phyloP scores from a whole-genome alignment of 2,888 invertebrate genomes.

The Nemotelus nigrinus region DNA sequence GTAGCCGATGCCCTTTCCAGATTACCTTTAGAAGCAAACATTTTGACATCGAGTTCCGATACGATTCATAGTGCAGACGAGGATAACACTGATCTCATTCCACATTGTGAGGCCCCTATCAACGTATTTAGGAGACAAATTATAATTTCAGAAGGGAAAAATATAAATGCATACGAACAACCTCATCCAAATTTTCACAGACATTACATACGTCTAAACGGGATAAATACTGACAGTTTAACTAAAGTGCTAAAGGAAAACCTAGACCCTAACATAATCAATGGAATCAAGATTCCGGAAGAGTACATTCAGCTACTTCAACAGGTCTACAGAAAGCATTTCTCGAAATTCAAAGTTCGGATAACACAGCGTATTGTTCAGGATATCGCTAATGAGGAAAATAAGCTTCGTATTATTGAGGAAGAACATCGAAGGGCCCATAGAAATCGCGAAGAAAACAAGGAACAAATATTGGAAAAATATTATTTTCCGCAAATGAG shows the following conservation, averaged over 20 bases:
- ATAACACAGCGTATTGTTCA: background rate
- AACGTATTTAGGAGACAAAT: background rate
- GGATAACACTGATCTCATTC: too few species aligned
- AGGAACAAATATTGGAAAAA: slow-evolving; percentile 14
- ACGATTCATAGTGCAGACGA: too few species aligned
- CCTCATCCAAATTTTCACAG: background rate
- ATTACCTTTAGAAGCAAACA: too few species aligned
- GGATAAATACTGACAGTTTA: background rate
- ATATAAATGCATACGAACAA: background rate
- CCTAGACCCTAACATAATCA: background rate
- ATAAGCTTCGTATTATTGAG: too few species aligned
- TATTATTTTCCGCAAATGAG: background rate
- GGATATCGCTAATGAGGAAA: background rate
- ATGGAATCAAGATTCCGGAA: slow-evolving; percentile 16
- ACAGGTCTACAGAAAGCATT: background rate
- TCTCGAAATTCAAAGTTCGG: too few species aligned
- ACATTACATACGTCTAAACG: background rate
- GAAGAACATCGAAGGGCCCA: too few species aligned
- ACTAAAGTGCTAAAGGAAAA: background rate
- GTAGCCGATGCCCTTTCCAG: too few species aligned
- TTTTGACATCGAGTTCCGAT: too few species aligned
- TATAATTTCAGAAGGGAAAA: background rate
- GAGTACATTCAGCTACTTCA: slow-evolving; percentile 1
- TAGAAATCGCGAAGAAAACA: background rate
- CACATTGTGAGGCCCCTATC: too few species aligned